Percentiles rank a stretch among this genome's conserved stretches.
phyloP scores from a whole-genome alignment of 2,797 vertebrate genomes.

The Echiichthys vipera region DNA sequence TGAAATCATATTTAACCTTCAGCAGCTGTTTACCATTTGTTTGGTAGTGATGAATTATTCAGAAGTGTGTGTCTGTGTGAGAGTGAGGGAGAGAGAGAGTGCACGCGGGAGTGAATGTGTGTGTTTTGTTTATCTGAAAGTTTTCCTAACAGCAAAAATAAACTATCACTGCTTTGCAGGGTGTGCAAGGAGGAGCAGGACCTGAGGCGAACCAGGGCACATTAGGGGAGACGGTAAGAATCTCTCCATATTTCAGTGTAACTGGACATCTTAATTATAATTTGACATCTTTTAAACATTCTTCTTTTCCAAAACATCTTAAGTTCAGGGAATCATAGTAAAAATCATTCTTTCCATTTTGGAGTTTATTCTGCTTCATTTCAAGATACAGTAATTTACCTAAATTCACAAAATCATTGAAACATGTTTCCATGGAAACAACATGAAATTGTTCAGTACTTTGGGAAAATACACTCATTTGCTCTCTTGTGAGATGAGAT shows the following conservation, averaged over 20 bases:
- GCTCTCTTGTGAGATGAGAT: neutral
- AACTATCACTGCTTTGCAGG: slow-evolving; percentile 74
- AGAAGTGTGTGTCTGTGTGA: neutral
- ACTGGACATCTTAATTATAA: neutral
- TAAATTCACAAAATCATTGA: neutral
- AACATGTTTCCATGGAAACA: neutral
- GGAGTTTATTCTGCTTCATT: neutral
- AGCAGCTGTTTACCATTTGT: neutral
- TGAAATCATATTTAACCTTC: slow-evolving; percentile 3
- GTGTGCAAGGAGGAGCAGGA: slow-evolving; percentile 81
- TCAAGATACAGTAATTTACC: neutral
- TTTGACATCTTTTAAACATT: neutral
- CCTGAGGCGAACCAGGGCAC: slow-evolving; percentile 82
- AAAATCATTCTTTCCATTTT: neutral
- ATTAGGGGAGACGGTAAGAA: slow-evolving; percentile 89
- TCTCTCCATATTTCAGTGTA: neutral
- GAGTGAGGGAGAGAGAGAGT: too few species aligned
- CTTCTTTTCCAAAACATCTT: neutral
- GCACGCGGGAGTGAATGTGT: neutral
- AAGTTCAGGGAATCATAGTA: neutral
- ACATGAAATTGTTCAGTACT: neutral
- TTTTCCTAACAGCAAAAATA: neutral
- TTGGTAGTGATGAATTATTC: neutral
- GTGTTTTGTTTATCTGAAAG: neutral
- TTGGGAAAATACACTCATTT: neutral